Base-by-base conservation (phyloP, 2,888 invertebrate genomes). In the Sarcophaga variegata region DNA sequence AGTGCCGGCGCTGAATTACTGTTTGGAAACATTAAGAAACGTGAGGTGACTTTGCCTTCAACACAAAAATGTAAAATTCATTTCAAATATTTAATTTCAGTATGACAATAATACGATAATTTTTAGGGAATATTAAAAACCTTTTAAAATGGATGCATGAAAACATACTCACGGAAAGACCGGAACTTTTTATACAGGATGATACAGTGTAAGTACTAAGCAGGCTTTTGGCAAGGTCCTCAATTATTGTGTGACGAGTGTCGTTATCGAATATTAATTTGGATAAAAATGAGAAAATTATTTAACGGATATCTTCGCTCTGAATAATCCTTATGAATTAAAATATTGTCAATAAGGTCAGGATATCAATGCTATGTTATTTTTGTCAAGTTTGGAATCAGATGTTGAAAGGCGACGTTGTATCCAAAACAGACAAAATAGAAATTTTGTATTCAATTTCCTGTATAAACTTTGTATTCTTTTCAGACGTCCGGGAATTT, bases 1-100 rank as follows among this genome's bases (percentile, higher is more conserved):
- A 97, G 97, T 64, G 98, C 99, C 17, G 99, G 99, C 2, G 98
- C 98, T 0, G 98, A 99, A 92, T 93, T 98, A n/a, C 93, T 99
- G 1, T 97, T 98, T 92, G 96, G 96, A 88, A 97, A 97, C 90
- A 95, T 96, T 76, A 98, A 98, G 91, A 95, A 94, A 78, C 95
- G 96, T 72, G 94, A 96, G 82, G 93, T 98, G 0, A 93, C 94
- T 45, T 93, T 97, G 89, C 96, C 97, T 83, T 93, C 94, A 0
- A 92, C 94, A 25, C 93, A 94, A 77, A 94, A 95, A 89, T 92
- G 93, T 93, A 88, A 82, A 37, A 37, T 62, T n/a, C 8, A 6
- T 14, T 54, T 27, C 11, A 5, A 25, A 20, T 17, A 14, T 22
- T 25, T 20, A 49, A 47, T 17, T 47, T 47, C 20, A 14, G 49